Base-by-base conservation (phyloP, 2,113 vertebrate species). In the Embiotoca jacksoni region DNA sequence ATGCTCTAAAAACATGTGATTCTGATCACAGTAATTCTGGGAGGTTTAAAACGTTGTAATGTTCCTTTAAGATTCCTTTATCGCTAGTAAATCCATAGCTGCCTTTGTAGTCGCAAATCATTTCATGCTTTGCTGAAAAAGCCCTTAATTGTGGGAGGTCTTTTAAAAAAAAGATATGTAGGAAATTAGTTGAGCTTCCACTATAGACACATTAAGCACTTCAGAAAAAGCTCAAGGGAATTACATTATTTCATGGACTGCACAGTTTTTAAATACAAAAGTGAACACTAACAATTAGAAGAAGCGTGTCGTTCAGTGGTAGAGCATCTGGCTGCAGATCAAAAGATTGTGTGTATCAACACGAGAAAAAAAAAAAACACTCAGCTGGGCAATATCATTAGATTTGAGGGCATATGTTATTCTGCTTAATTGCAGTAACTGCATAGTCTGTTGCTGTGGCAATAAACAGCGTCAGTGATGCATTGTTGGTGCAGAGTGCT, bases 111-210 rank as follows among this genome's bases (percentile, higher is more conserved):
- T 59, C 30, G 15, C 46, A 4, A 54, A 69, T 67, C 33, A 50
- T 61, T 62, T 52, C 50, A 60, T 70, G 50, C n/a, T 76, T 23
- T n/a, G 47, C 30, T 57, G 11, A 66, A 59, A 53, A 56, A 47
- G 13, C 1, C 1, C 2, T 41, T 74, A 53, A 58, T 72, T 33
- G 35, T 41, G n/a, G 11, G 10, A 44, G 2, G 41, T 9, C 41
- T 44, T 44, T 9, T 23, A 23, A 23, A 23, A 72, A 60, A 31
- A 30, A 15, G 35, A n/a, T 23, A 23, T 65, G 10, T 39, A 55
- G 70, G 30, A 50, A 55, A 67, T 37, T 62, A 68, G 14, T 16
- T 56, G 72, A 58, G 3, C 46, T 10, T 50, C 54, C 9, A 65
- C 54, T 57, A 37, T 31, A 57, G 14, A 44, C 41, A 11, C 41